Conservation (phyloP, 2,888 invertebrate genomes). For the Subacronicta megacephala region DNA sequence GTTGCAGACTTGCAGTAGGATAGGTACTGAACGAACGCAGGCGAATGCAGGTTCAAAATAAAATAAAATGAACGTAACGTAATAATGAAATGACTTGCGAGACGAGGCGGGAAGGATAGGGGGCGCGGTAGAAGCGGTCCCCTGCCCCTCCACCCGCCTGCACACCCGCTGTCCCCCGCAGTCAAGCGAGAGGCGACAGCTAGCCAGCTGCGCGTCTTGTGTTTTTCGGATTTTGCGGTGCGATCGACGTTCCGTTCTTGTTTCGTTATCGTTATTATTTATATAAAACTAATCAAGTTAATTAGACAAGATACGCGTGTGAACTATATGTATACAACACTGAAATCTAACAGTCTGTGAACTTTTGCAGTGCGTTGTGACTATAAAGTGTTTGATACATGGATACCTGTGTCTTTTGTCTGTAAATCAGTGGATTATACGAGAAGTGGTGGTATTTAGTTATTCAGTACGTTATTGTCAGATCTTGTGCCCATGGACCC, state of each 20-base stretch:
- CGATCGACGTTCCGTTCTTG: constrained; percentile 83
- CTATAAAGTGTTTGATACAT: constrained; percentile 76
- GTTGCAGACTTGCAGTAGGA: too few relatives aligned
- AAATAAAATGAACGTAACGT: constrained; percentile 81
- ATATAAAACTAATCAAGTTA: constrained; percentile 73
- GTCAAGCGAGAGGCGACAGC: constrained; percentile 83
- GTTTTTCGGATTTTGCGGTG: constrained; percentile 86
- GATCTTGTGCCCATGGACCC: constrained; percentile 75
- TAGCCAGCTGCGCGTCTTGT: constrained; percentile 87
- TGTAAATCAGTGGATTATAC: constrained; percentile 82
- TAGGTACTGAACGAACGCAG: constrained; percentile 53
- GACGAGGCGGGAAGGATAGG: constrained; percentile 80
- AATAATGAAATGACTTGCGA: constrained; percentile 82
- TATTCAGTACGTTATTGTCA: constrained; percentile 77
- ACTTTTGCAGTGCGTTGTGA: constrained; percentile 72
- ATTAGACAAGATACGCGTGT: constrained; percentile 72
- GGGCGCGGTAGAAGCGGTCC: constrained; percentile 75
- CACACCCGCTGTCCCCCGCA: constrained; percentile 74
- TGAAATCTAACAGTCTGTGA: constrained; percentile 56
- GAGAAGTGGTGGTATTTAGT: constrained; percentile 79
- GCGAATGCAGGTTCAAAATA: constrained; percentile 70
- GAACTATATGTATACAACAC: constrained; percentile 65
- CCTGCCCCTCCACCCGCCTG: constrained; percentile 65
- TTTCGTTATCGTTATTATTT: constrained; percentile 75
- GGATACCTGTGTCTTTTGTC: constrained; percentile 87